Percentiles rank a stretch among this genome's conserved stretches.
Evolutionary conservation across 2,113 vertebrate species (phyloP).

Genomic region (Condylura cristata): DNA sequence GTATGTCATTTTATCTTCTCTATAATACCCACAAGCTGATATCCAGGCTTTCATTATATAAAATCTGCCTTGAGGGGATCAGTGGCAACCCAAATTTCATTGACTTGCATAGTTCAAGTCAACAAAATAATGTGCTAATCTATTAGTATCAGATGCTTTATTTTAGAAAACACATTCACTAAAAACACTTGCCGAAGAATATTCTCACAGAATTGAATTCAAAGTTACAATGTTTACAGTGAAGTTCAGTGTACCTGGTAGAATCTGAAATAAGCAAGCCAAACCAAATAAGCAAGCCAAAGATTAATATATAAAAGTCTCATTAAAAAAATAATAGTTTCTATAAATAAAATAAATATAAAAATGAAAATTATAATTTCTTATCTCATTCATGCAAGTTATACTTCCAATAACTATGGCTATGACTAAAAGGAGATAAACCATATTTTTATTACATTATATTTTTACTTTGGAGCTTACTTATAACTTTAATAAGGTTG

Average conservation of each 20-base stretch:
- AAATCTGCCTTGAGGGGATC: conserved; percentile 2
- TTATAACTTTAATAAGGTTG: conserved; percentile 44
- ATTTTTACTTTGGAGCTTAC: conserved; percentile 50
- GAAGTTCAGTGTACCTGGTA: not conserved
- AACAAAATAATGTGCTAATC: not conserved
- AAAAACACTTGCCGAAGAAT: not conserved
- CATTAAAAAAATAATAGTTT: not conserved
- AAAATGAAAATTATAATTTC: not conserved
- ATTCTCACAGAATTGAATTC: not conserved
- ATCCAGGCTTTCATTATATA: not conserved
- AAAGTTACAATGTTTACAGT: not conserved
- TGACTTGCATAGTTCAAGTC: not conserved
- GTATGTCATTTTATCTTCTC: not conserved
- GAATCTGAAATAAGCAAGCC: not conserved
- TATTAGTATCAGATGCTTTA: not conserved
- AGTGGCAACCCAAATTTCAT: not conserved
- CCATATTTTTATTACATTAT: conserved; percentile 65
- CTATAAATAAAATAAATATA: not conserved
- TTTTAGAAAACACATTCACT: conserved; percentile 1
- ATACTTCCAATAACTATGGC: not conserved
- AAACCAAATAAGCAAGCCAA: not conserved
- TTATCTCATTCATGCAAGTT: not conserved
- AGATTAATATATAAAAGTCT: not conserved
- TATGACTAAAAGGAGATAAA: not conserved
- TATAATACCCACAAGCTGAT: not conserved